phyloP scores from a whole-genome alignment of 2,888 invertebrate species.

The Trissolcus brochymenae region DNA sequence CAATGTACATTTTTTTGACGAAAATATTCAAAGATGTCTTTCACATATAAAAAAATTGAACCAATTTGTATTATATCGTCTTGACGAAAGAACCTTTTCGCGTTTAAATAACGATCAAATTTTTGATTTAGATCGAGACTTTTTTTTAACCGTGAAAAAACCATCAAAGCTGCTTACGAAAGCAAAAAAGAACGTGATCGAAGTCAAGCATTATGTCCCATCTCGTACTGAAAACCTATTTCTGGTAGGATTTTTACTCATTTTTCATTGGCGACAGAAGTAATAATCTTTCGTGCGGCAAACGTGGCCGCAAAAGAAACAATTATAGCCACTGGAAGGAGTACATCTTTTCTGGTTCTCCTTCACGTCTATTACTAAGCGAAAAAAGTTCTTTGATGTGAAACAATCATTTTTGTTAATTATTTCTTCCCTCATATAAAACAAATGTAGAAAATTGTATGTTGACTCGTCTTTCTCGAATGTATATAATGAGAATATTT shows the following conservation, averaged over 20 bases:
- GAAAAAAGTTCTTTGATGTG: conserved; percentile 49
- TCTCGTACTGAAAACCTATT: conserved; percentile 30
- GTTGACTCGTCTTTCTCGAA: conserved; percentile 34
- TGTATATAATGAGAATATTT: conserved; percentile 27
- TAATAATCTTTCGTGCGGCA: conserved; percentile 52
- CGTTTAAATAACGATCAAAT: too few species aligned
- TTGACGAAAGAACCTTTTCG: too few species aligned
- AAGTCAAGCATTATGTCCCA: conserved; percentile 39
- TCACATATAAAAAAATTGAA: too few species aligned
- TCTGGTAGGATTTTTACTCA: conserved; percentile 40
- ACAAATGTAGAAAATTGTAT: conserved; percentile 12
- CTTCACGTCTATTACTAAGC: conserved; percentile 38
- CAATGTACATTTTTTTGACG: too few species aligned
- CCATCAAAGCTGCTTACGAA: conserved; percentile 25
- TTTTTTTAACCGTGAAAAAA: conserved; percentile 20
- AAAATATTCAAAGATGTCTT: too few species aligned
- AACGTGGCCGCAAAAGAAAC: conserved; percentile 52
- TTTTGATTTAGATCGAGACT: too few species aligned
- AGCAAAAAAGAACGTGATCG: conserved; percentile 29
- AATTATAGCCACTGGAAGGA: conserved; percentile 55
- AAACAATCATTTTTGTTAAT: conserved; percentile 51
- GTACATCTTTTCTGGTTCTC: conserved; percentile 48
- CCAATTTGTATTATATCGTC: too few species aligned
- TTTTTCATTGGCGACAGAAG: conserved; percentile 50
- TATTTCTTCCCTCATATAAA: conserved; percentile 35